Evolutionary conservation across 2,113 vertebrate species (phyloP).

Genomic region (Eubucco bourcierii): DNA sequence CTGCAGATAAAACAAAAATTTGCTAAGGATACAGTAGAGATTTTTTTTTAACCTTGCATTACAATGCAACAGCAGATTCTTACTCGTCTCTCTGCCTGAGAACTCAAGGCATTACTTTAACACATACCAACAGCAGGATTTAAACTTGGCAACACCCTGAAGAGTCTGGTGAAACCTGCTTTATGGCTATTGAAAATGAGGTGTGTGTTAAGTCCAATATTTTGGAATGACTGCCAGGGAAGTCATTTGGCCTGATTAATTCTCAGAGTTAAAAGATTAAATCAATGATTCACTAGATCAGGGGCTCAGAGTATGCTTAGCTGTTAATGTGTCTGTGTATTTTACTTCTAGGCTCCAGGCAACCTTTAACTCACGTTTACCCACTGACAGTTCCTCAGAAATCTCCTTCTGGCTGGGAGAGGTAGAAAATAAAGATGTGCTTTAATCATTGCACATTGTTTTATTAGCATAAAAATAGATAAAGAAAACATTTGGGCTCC

Average conservation of each 20-base stretch:
- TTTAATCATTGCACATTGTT: background rate
- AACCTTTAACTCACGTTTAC: background rate
- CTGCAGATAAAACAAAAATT: constrained; percentile 1
- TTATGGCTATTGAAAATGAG: background rate
- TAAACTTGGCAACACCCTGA: background rate
- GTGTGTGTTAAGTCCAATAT: accelerated
- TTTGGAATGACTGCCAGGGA: background rate
- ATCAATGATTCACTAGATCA: background rate
- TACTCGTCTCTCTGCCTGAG: background rate
- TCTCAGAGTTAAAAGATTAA: background rate
- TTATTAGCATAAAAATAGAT: background rate
- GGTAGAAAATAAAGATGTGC: background rate
- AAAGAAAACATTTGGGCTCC: background rate
- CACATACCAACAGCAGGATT: background rate
- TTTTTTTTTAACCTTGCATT: background rate
- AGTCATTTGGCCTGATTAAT: background rate
- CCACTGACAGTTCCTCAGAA: background rate
- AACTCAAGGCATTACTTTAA: background rate
- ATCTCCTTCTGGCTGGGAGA: background rate
- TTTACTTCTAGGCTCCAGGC: background rate
- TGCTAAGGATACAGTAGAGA: constrained; percentile 1
- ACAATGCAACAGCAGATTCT: background rate
- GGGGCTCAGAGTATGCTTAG: background rate
- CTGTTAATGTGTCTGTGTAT: accelerated
- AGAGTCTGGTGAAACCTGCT: background rate